Percentiles rank a stretch among this genome's conserved stretches.
Evolutionary conservation across 2,888 invertebrate species (phyloP).

Genomic region (Pterostichus niger): DNA sequence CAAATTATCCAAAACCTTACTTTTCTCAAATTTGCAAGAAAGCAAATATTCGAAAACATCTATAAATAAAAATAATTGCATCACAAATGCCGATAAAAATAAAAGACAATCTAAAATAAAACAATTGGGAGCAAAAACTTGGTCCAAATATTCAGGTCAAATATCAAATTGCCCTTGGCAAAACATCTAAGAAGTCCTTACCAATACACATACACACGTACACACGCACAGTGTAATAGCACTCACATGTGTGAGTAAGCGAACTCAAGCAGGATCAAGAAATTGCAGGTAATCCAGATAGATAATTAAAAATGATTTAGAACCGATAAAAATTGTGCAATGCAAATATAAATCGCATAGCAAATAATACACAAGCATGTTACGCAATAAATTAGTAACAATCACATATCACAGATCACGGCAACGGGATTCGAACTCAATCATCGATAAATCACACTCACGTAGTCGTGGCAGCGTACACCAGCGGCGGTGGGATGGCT

Average conservation of each 20-base stretch:
- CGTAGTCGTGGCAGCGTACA: conserved; percentile 16
- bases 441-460: conserved; percentile 32
- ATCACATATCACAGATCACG: conserved; percentile 32
- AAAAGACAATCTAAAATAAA: conserved; percentile 18
- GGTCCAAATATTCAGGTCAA: conserved; percentile 27
- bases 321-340: conserved; percentile 55
- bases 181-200: conserved; percentile 2
- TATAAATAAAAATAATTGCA: too few species aligned
- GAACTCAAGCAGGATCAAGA: conserved; percentile 14
- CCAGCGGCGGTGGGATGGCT: conserved; percentile 25
- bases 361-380: conserved; percentile 28
- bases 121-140: conserved; percentile 14
- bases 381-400: conserved; percentile 48
- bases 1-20: too few species aligned
- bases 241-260: background rate
- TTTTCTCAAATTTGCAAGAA: too few species aligned
- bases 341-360: conserved; percentile 42
- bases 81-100: too few species aligned
- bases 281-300: conserved; percentile 21
- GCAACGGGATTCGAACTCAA: conserved; percentile 34
- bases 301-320: conserved; percentile 60
- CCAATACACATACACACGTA: background rate
- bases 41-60: too few species aligned
- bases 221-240: conserved; percentile 1
- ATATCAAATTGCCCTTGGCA: conserved; percentile 15